Evolutionary conservation across 2,113 vertebrate species (phyloP).

Genomic region (Neotragus moschatus): DNA sequence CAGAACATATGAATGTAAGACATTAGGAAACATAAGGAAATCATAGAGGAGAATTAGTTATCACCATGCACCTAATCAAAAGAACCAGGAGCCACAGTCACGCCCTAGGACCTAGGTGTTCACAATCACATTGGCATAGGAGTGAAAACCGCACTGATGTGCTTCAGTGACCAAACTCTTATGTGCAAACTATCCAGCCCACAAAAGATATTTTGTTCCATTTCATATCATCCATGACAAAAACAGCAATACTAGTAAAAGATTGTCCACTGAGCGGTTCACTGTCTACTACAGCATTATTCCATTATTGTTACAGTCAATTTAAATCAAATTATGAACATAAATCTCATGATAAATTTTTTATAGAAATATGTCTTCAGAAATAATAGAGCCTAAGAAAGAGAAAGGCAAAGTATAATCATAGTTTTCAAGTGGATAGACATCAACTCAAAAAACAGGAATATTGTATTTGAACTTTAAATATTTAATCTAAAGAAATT

Average conservation of each 20-base stretch:
- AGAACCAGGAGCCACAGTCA: neutral
- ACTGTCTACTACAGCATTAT: neutral
- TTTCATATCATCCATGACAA: conserved; percentile 26
- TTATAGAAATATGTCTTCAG: conserved; percentile 51
- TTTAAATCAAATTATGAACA: conserved; percentile 71
- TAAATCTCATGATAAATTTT: conserved; percentile 69
- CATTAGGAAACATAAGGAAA: neutral
- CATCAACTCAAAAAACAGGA: neutral
- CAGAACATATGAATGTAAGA: neutral
- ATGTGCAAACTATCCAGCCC: neutral
- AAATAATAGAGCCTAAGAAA: conserved; percentile 39
- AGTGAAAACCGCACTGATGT: neutral
- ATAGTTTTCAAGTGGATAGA: conserved; percentile 47
- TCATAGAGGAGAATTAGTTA: neutral
- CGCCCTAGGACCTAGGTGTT: neutral
- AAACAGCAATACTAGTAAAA: neutral
- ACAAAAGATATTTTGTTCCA: neutral
- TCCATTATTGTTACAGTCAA: conserved; percentile 50
- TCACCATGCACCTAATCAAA: neutral
- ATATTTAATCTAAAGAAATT: neutral
- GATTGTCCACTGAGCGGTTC: neutral
- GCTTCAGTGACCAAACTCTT: neutral
- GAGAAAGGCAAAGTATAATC: conserved; percentile 55
- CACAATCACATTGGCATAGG: too few species aligned
- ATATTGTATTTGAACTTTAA: neutral